Conservation (phyloP, 2,113 vertebrate genomes). For the Pomatorhinus ruficollis region DNA sequence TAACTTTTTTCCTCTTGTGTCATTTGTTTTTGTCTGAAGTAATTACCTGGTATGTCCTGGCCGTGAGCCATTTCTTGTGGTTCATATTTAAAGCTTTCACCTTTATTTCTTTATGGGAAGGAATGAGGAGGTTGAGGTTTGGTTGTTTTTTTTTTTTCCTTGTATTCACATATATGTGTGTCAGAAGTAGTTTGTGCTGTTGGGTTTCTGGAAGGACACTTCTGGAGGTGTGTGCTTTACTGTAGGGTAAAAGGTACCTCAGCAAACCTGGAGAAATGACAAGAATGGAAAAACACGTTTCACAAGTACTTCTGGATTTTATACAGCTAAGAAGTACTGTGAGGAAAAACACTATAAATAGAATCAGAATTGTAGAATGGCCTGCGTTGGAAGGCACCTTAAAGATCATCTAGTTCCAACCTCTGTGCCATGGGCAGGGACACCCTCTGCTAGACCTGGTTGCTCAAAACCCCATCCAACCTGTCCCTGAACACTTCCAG, state of each 20-base stretch:
- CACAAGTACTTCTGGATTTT: not conserved
- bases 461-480: not conserved
- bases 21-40: not conserved
- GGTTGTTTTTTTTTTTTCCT: not conserved
- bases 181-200: not conserved
- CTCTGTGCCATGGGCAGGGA: not conserved
- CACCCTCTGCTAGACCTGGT: not conserved
- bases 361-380: not conserved
- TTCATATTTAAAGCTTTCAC: not conserved
- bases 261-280: not conserved
- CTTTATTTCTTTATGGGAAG: not conserved
- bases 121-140: not conserved
- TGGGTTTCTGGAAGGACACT: not conserved
- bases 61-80: not conserved
- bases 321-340: not conserved
- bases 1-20: not conserved
- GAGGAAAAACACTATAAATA: not conserved
- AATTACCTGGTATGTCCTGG: not conserved
- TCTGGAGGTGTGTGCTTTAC: not conserved
- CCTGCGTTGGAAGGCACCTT: not conserved
- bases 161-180: accelerated
- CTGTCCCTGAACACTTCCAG: not conserved
- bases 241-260: not conserved
- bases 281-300: not conserved
- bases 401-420: not conserved